Evolutionary conservation across 2,113 vertebrate genomes (phyloP), one percentile per base, ranked within the genome.

Genomic region (Corythaixoides concolor): DNA sequence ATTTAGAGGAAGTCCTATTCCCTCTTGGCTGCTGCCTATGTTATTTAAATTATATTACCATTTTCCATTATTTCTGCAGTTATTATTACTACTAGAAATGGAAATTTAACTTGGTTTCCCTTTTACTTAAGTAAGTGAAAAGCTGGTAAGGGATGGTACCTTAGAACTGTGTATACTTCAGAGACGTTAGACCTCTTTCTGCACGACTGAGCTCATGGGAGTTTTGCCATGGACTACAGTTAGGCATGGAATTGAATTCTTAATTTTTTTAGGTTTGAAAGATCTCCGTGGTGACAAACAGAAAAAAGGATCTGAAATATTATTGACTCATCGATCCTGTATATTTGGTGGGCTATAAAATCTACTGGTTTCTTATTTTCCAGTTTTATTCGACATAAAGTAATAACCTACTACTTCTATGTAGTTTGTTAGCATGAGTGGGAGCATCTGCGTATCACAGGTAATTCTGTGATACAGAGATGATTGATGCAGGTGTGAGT

Each of bases 21-120:
- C 64, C 39, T 85, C 80, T 56, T 93, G 90, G 39, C 76, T 78
- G 43, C 80, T 95, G 53, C 55, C 22, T 62, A 8, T 56, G 55
- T 79, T 88, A 82, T 74, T 95, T 95, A 85, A 90, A 93, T 95
- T 89, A 22, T 73, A 56, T 66, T 91, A n/a, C 23, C 20, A 43
- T 18, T 85, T 88, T 83, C 53, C 67, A 53, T 87, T 82, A 87
- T 90, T 88, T 89, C 69, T 73, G 8, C 17, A 21, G 53, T 76
- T 91, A 45, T 45, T 77, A 32, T 69, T 93, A 45, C 49, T 89
- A 35, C 55, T 83, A 66, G 77, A 89, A 92, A 80, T 89, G 55
- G 56, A 43, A 79, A 56, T 81, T 58, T 72, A 64, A 58, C 43
- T 75, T 64, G 14, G 7, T 88, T 94, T 85, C 47, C 37, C 47